Evolutionary conservation across 2,113 vertebrate genomes (phyloP).

Genomic region (Tonatia bakeri): DNA sequence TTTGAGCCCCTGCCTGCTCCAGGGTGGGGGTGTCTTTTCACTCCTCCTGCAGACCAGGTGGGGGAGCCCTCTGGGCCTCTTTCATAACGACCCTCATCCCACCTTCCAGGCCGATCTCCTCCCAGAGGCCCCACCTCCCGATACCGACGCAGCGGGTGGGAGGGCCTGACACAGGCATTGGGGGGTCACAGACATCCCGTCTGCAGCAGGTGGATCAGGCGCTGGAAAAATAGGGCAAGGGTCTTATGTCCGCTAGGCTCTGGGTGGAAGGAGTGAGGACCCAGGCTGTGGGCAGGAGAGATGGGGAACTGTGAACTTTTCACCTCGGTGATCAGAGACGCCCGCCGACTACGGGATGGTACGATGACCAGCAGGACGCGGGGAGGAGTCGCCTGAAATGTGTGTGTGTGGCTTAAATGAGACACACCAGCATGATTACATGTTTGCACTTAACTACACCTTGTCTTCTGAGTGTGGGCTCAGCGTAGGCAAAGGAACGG

Average conservation of each 20-base stretch:
- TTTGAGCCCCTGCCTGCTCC: background rate
- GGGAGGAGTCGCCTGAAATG: background rate
- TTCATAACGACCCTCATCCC: background rate
- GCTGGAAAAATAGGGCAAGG: background rate
- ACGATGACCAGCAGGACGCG: too few relatives aligned
- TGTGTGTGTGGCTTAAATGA: background rate
- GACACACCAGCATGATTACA: accelerated
- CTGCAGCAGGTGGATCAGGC: background rate
- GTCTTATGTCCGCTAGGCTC: background rate
- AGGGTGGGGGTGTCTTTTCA: accelerated
- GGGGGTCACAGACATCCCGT: background rate
- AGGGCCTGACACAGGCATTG: background rate
- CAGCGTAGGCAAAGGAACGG: background rate
- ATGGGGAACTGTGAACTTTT: too few relatives aligned
- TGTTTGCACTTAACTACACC: background rate
- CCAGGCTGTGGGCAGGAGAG: background rate
- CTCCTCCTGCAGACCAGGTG: too few relatives aligned
- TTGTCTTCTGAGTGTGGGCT: background rate
- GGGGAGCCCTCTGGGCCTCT: background rate
- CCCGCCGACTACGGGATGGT: background rate
- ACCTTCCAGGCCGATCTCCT: background rate
- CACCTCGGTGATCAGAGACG: background rate
- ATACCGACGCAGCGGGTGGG: background rate
- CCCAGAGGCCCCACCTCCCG: background rate
- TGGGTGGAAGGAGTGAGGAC: background rate